These are phyloP conservation scores for Drosophila macrothrix DNA, from an alignment of 2,888 invertebrate genomes.

Conservation along the genomic window DNA sequence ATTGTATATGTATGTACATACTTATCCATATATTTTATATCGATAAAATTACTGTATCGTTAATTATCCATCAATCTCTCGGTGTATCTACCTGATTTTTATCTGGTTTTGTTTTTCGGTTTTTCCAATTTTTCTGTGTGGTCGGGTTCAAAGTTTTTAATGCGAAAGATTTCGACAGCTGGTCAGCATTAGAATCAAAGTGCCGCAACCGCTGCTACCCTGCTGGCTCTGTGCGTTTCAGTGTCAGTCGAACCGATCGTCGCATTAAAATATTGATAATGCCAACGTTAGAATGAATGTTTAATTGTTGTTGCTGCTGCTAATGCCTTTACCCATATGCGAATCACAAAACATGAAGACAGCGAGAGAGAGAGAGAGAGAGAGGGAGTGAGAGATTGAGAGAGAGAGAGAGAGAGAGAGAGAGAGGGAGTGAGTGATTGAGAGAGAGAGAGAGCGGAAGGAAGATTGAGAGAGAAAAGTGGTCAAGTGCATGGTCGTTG, in stretches of 20 bases:
- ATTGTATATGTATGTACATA: not conserved
- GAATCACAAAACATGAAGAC: conserved; percentile 9
- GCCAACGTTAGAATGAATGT: conserved; percentile 25
- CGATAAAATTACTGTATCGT: not conserved
- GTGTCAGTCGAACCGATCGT: conserved; percentile 7
- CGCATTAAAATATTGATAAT: conserved; percentile 34
- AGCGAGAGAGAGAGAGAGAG: conserved; percentile 2
- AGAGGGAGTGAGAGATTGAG: not conserved
- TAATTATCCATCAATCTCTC: conserved; percentile 47
- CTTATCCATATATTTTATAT: not conserved
- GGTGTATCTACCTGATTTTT: conserved; percentile 41
- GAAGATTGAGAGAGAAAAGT: conserved; percentile 9
- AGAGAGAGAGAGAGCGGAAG: conserved; percentile 1
- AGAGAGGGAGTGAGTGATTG: conserved; percentile 8
- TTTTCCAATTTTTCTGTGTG: conserved; percentile 40
- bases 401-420: conserved; percentile 2
- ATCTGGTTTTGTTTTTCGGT: conserved; percentile 13
- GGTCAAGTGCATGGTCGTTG: conserved; percentile 42
- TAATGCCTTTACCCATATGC: conserved; percentile 15
- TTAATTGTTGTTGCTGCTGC: not conserved
- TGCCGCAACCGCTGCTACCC: conserved; percentile 16
- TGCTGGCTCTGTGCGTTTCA: not conserved
- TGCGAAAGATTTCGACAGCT: conserved; percentile 29
- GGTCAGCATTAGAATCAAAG: conserved; percentile 38
- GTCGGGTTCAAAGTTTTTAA: conserved; percentile 34